phyloP scores from a whole-genome alignment of 2,797 vertebrate species.

The Alcedo quadribrachys region DNA sequence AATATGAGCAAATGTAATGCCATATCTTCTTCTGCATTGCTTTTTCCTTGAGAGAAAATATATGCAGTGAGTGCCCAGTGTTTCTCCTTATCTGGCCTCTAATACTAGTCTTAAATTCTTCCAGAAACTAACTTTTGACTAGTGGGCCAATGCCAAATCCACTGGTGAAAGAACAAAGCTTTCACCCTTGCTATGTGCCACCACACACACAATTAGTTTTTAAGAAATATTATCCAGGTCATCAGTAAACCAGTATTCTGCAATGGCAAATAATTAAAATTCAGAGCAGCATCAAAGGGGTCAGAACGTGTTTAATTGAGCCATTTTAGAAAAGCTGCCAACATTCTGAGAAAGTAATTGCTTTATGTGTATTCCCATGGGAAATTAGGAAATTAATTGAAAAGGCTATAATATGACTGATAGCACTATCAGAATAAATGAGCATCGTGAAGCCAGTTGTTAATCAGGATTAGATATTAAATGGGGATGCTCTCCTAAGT shows the following conservation, averaged over 20 bases:
- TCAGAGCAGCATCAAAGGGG: not conserved
- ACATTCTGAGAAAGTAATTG: not conserved
- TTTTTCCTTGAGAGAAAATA: not conserved
- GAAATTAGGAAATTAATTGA: conserved; percentile 29
- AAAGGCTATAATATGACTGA: not conserved
- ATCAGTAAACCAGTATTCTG: not conserved
- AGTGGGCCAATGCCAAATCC: not conserved
- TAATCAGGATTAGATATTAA: conserved; percentile 27
- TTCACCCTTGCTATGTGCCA: not conserved
- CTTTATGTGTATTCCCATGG: not conserved
- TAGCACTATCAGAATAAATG: not conserved
- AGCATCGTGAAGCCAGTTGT: not conserved
- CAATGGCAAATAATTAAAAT: conserved; percentile 28
- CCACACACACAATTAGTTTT: not conserved
- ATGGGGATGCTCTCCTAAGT: not conserved
- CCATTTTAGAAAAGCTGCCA: not conserved
- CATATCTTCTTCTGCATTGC: not conserved
- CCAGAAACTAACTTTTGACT: not conserved
- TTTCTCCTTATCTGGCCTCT: not conserved
- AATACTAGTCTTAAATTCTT: not conserved
- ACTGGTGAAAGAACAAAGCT: not conserved
- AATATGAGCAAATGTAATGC: not conserved
- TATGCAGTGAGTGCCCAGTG: not conserved
- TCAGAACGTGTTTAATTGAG: not conserved
- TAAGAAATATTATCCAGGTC: not conserved